Percentiles rank a stretch among this genome's conserved stretches.
phyloP scores from a whole-genome alignment of 2,888 invertebrate genomes.

The Gandaritis pyraliata region DNA sequence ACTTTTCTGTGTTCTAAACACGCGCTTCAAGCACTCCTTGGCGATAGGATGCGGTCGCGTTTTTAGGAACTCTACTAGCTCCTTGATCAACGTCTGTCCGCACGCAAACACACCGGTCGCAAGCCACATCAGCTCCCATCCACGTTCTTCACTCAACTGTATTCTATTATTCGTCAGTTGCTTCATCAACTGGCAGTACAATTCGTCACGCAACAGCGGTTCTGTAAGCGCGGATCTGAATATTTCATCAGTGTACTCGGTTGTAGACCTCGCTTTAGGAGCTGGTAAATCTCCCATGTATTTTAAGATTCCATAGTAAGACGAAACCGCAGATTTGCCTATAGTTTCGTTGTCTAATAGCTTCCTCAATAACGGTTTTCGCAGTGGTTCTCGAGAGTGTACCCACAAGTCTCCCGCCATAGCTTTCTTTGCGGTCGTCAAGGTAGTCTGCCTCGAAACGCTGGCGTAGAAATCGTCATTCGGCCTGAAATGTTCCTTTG shows the following conservation, averaged over 20 bases:
- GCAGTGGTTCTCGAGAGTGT: constrained; percentile 91
- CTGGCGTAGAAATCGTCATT: constrained; percentile 77
- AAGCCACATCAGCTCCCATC: constrained; percentile 98
- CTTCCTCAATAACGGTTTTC: constrained; percentile 92
- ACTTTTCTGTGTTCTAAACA: constrained; percentile 90
- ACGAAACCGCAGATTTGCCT: constrained; percentile 88
- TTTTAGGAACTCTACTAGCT: constrained; percentile 90
- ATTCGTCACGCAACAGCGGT: constrained; percentile 92
- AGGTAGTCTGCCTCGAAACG: constrained; percentile 85
- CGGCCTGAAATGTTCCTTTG: constrained; percentile 91
- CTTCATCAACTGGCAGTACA: constrained; percentile 97
- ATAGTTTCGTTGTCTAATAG: constrained; percentile 88
- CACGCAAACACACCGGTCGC: constrained; percentile 94
- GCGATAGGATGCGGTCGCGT: constrained; percentile 90
- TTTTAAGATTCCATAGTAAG: constrained; percentile 89
- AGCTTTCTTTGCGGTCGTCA: constrained; percentile 87
- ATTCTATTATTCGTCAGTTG: constrained; percentile 95
- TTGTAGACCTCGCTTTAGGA: constrained; percentile 88
- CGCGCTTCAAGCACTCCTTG: constrained; percentile 91
- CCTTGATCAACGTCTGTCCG: constrained; percentile 89
- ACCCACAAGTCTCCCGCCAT: constrained; percentile 92
- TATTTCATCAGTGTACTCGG: constrained; percentile 95
- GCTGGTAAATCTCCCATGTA: constrained; percentile 97
- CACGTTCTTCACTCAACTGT: constrained; percentile 93
- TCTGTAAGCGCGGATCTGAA: constrained; percentile 91